Conservation (phyloP, 2,888 invertebrate genomes). For the Rhorus exstirpatorius region DNA sequence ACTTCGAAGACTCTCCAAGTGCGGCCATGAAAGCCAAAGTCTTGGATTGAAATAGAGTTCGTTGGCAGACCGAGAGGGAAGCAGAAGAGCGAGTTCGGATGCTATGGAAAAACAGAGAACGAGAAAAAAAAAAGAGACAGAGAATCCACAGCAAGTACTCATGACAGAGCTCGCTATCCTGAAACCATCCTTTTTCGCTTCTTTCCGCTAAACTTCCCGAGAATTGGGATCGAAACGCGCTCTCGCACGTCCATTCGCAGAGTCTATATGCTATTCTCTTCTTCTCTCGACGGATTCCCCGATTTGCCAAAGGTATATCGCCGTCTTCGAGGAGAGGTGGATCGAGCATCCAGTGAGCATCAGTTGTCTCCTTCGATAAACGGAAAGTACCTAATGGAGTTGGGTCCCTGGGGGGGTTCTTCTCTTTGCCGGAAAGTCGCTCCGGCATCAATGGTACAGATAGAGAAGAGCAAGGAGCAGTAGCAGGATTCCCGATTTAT, state of each 20-base stretch:
- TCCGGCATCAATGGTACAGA: slow-evolving; percentile 42
- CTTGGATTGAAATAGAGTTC: slow-evolving; percentile 47
- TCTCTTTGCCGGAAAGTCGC: slow-evolving; percentile 56
- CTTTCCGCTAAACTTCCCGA: slow-evolving; percentile 59
- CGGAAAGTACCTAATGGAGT: slow-evolving; percentile 66
- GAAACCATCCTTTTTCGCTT: slow-evolving; percentile 53
- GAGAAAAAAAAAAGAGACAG: background rate
- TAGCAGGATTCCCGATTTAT: slow-evolving; percentile 24
- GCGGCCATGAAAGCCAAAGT: slow-evolving; percentile 13
- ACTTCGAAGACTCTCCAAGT: background rate
- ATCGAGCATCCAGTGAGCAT: slow-evolving; percentile 18
- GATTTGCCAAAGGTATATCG: slow-evolving; percentile 44
- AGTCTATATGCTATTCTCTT: slow-evolving; percentile 41
- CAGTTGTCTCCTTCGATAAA: slow-evolving; percentile 62
- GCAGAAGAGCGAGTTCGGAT: background rate
- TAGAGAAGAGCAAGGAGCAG: slow-evolving; percentile 27
- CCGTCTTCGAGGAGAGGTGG: slow-evolving; percentile 7
- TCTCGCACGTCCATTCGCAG: slow-evolving; percentile 50
- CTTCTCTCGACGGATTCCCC: slow-evolving; percentile 38
- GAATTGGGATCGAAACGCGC: slow-evolving; percentile 54
- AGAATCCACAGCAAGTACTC: slow-evolving; percentile 29
- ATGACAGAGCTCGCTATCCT: slow-evolving; percentile 28
- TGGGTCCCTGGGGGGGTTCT: slow-evolving; percentile 57
- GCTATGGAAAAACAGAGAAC: background rate
- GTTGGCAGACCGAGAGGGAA: slow-evolving; percentile 9